phyloP scores from a whole-genome alignment of 2,888 invertebrate genomes.

The Melangyna quadrimaculata region DNA sequence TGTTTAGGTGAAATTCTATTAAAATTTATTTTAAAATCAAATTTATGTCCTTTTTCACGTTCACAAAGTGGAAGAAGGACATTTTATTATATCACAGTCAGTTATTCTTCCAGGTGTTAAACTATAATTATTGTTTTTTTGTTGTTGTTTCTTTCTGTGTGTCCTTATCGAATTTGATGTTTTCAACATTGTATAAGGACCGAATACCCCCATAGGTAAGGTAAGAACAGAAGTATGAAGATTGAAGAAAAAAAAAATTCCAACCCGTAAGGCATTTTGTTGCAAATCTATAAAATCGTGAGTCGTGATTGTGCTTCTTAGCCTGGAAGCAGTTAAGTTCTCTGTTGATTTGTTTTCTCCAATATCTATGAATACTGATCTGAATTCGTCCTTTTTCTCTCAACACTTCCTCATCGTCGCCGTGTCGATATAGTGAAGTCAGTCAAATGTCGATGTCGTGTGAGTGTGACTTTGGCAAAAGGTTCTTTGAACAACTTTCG shows the following conservation, averaged over 20 bases:
- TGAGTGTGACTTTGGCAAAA: conserved; percentile 1
- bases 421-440: neutral
- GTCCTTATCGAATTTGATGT: conserved; percentile 50
- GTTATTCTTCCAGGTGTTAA: conserved; percentile 68
- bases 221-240: neutral
- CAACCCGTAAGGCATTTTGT: conserved; percentile 18
- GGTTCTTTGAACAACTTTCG: conserved; percentile 35
- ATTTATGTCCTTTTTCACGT: conserved; percentile 57
- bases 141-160: neutral
- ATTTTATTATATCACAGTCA: conserved; percentile 65
- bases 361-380: neutral
- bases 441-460: neutral
- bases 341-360: conserved; percentile 45
- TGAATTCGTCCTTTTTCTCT: conserved; percentile 14
- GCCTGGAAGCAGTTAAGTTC: conserved; percentile 25
- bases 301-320: conserved; percentile 38
- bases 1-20: conserved; percentile 58
- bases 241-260: neutral
- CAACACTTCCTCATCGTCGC: too few relatives aligned
- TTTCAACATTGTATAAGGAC: conserved; percentile 38
- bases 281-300: conserved; percentile 55
- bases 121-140: conserved; percentile 42
- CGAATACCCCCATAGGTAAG: too few relatives aligned
- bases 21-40: conserved; percentile 71
- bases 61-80: conserved; percentile 18